Percentiles rank a stretch among this genome's conserved stretches.
phyloP scores from a whole-genome alignment of 2,113 vertebrate species.

The Leucosticte australis region DNA sequence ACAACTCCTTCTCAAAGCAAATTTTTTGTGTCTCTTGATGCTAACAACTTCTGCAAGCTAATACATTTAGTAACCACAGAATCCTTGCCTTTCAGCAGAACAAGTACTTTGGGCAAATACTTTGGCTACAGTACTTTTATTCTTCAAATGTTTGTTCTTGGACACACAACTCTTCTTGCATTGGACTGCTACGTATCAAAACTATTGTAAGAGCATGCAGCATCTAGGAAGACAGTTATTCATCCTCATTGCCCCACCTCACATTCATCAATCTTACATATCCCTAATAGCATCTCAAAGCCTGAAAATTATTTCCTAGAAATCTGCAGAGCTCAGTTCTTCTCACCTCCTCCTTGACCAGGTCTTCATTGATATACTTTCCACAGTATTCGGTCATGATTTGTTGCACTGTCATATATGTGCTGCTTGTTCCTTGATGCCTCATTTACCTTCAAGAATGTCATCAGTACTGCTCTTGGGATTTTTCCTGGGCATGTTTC shows the following conservation, averaged over 20 bases:
- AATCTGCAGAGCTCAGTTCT: not conserved
- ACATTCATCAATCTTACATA: not conserved
- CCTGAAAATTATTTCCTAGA: not conserved
- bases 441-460: not conserved
- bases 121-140: not conserved
- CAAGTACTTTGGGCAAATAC: not conserved
- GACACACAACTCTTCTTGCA: not conserved
- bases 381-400: not conserved
- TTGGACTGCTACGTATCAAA: not conserved
- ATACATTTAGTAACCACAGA: not conserved
- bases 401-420: not conserved
- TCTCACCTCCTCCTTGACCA: not conserved
- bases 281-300: not conserved
- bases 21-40: not conserved
- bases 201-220: not conserved
- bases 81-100: not conserved
- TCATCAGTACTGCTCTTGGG: not conserved
- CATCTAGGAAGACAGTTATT: not conserved
- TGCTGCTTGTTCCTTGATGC: not conserved
- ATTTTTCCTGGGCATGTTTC: not conserved
- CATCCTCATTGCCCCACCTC: not conserved
- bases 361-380: not conserved
- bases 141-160: not conserved
- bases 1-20: not conserved
- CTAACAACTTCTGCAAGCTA: not conserved